Base-by-base conservation (phyloP, 2,888 invertebrate species). In the Cabera pusaria region DNA sequence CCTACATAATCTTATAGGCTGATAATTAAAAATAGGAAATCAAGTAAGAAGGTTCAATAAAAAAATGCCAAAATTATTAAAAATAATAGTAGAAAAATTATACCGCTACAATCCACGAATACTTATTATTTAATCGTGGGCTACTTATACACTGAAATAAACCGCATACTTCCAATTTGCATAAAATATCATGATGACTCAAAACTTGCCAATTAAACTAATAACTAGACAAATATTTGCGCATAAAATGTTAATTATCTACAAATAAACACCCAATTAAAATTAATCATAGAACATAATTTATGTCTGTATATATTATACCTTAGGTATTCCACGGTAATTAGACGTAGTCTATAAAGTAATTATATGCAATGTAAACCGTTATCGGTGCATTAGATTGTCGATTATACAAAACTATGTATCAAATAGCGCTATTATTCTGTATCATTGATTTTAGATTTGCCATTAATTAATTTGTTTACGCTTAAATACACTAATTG, bases 321-420 rank as follows among this genome's bases (percentile, higher is more conserved):
- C 25, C 20, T 47, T 16, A 50, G 55, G 41, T 58, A 65, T 62
- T 59, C 53, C 52, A 55, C 57, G 58, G 58, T 48, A 63, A 64
- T 64, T 64, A 64, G 43, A 49, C 50, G 11, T 10, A 40, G 49
- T 14, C 6, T 10, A 6, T 22, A 34, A 8, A 26, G 4, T 35
- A 35, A 25, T 40, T 23, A 39, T 24, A 10, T 19, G 24, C 23
- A 11, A 24, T 22, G 6, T 16, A 6, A 23, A 27, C 23, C 24
- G 29, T 21, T 31, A 31, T 31, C 14, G 18, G 31, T 31, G 26
- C 22, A 41, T 35, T 35, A 35, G 31, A 26, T 22, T 20, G 6
- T 25, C 10, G 12, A 27, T 31, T 50, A 52, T 43, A 43, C 44
- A 45, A 55, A 55, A 52, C 46, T 33, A 48, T 52, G 40, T 49